Evolutionary conservation across 2,113 vertebrate species (phyloP), one percentile per base, ranked within the genome.

Genomic region (Brachypteracias leptosomus): DNA sequence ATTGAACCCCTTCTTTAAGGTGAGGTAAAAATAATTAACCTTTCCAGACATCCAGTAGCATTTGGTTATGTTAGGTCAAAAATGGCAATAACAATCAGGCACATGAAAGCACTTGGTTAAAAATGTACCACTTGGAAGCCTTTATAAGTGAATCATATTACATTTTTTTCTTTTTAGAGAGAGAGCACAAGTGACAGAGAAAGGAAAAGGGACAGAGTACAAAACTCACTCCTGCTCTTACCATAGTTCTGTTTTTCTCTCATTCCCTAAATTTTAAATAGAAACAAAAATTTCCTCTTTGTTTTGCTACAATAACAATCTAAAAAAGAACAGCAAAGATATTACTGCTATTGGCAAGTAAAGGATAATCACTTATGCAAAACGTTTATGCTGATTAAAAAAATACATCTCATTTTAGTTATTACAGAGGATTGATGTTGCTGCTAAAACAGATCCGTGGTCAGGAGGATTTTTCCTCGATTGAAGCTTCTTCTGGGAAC

Each of bases 11-110:
- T 73, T 91, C 59, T 73, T 85, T 65, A 90, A 90, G 75, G 65
- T 71, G 73, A 96, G 63, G 83, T 88, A 68, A 95, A 87, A 95
- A 82, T 91, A 93, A 92, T 95, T 87, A 94, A 81, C 75, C 33
- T 20, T 92, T 68, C 61, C 14, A 59, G 61, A 22, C 59, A 71
- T 67, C 62, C 35, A 91, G 13, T 70, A 63, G 26, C 55, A 44
- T 82, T 88, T 89, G 46, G 58, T 51, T 88, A 33, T 76, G 38
- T 88, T 94, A 46, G 75, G 78, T 93, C 62, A 95, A 94, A 93
- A 92, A 88, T 49, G 46, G 75, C 72, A 90, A 73, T 95, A 77
- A 68, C 49, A 89, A 86, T 82, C 46, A 77, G 77, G 42, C 62
- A 61, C 58, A 59, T 78, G 78, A 92, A 96, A 96, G 38, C 67